A percentile compares a stretch with the other conserved stretches of the same genome.
Conservation (phyloP, 2,113 vertebrate species). For the Callithrix jacchus region DNA sequence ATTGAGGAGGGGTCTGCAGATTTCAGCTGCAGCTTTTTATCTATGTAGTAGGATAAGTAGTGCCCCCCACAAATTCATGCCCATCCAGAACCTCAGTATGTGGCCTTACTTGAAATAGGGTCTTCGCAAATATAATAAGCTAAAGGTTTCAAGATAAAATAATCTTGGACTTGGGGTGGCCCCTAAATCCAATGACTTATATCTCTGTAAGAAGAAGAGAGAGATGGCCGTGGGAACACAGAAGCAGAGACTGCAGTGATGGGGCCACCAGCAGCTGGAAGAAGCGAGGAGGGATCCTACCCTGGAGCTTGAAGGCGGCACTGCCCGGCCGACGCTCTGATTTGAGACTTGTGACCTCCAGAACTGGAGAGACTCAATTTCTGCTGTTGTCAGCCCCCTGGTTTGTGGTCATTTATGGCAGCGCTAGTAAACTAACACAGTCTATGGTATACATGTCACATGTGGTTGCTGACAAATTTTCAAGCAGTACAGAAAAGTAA, state of each 20-base stretch:
- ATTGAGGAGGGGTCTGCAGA: background rate
- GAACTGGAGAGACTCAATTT: background rate
- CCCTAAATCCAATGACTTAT: background rate
- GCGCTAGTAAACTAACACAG: background rate
- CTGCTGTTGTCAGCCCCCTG: background rate
- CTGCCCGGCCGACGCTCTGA: background rate
- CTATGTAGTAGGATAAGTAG: background rate
- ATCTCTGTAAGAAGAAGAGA: background rate
- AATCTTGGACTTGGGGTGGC: background rate
- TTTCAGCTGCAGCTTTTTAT: background rate
- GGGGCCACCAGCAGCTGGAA: background rate
- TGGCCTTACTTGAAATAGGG: background rate
- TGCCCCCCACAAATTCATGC: background rate
- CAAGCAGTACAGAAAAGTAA: background rate
- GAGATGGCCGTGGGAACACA: background rate
- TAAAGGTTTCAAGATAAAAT: background rate
- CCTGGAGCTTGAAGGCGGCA: background rate
- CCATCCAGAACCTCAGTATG: background rate
- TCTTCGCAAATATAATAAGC: background rate
- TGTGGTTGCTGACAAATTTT: background rate
- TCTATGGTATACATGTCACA: rapidly evolving
- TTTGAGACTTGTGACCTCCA: background rate
- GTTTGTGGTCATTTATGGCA: too few species aligned
- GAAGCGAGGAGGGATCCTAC: background rate
- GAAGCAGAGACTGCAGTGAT: background rate